These are phyloP conservation scores for Rhegmatorhina hoffmannsi DNA, from an alignment of 2,113 vertebrate genomes.

Conservation along the genomic window DNA sequence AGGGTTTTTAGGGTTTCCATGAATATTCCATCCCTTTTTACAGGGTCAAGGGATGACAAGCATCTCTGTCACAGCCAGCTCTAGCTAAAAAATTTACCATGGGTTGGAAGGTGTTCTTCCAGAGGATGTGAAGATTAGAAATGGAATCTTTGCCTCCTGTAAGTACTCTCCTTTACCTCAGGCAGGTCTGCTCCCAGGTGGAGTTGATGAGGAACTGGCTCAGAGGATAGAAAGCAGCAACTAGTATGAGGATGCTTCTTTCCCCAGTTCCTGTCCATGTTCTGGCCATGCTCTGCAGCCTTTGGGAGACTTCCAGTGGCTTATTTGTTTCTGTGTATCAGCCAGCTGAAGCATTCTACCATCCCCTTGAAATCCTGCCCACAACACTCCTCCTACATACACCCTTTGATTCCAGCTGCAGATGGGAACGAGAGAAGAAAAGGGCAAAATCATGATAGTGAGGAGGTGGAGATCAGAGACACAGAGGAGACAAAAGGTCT, in stretches of 20 bases:
- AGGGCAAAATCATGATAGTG: neutral
- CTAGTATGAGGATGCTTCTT: neutral
- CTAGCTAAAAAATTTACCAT: neutral
- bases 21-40: neutral
- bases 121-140: neutral
- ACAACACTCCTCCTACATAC: neutral
- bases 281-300: neutral
- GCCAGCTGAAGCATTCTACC: neutral
- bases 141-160: neutral
- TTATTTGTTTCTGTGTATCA: neutral
- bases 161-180: neutral
- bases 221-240: neutral
- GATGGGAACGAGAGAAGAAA: slow-evolving; percentile 3
- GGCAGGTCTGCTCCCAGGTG: neutral
- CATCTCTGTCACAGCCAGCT: neutral
- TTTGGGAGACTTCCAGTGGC: neutral
- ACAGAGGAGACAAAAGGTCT: slow-evolving; percentile 22
- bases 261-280: neutral
- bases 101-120: neutral
- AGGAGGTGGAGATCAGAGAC: slow-evolving; percentile 44
- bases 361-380: slow-evolving; percentile 16
- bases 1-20: neutral
- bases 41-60: neutral
- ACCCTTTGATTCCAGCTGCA: slow-evolving; percentile 32
- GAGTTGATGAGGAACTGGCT: neutral